Base-by-base conservation (phyloP, 2,797 vertebrate genomes). In the Sebastes goodei region DNA sequence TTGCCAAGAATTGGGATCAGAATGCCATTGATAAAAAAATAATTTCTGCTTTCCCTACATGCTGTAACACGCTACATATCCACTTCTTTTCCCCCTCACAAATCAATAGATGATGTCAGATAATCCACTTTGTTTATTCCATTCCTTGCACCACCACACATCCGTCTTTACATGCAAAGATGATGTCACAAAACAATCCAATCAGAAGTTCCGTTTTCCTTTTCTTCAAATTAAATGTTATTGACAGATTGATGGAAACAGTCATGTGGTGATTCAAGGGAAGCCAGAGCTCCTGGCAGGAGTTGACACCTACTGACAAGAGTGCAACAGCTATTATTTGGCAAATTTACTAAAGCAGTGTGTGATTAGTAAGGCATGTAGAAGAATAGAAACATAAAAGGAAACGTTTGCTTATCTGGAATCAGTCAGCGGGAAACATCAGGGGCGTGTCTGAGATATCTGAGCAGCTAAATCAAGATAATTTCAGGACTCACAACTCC, bases 191-290 rank as follows among this genome's bases (percentile, higher is more conserved):
- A 38, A 52, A 55, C 30, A 65, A 38, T 9, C 12, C 6, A 10
- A 69, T 27, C 2, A 23, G 56, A 61, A 38, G 57, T 11, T 52
- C 20, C 12, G 32, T 38, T 56, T 15, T 4, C 9, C 14, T 4
- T 46, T 61, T 6, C 0, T 57, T 33, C 7, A 23, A 56, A 81
- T 85, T 1, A 72, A 69, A 74, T 70, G 29, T 63, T 69, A 68
- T 15, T 78, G 80, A 81, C 67, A 74, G 81, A 89, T 66, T 57
- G 38, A 66, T 52, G 42, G 17, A 42, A 53, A 35, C 30, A 30
- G n/a, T 15, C 17, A 21, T 17, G 17, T 4, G 46, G 42, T 33
- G 2, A 60, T 46, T 29, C 10, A 3, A 17, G 17, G 11, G 61
- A 74, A 55, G 30, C 25, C 46, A 57, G 38, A 71, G 23, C 10